These are phyloP conservation scores for Myripristis murdjan DNA, from an alignment of 2,797 vertebrate genomes.

Conservation along the genomic window DNA sequence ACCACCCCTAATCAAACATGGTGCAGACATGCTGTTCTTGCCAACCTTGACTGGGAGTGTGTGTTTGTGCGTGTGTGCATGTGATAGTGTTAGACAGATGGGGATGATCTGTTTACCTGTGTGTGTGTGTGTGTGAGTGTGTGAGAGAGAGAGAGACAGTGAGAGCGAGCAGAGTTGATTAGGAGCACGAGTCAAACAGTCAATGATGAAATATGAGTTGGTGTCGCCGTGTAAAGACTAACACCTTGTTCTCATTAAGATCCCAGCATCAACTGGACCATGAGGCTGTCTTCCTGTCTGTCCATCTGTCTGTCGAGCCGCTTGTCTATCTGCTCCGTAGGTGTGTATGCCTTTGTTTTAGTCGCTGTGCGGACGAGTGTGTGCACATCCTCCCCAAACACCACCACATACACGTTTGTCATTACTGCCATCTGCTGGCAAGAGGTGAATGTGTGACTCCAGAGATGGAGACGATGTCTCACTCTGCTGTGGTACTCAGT, in stretches of 20 bases:
- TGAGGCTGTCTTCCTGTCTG: no score
- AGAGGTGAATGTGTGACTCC: neutral
- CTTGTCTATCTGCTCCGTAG: neutral
- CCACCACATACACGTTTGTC: neutral
- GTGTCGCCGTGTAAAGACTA: slow-evolving; percentile 10
- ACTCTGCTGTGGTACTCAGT: neutral
- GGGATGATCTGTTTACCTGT: slow-evolving; percentile 47
- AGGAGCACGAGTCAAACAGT: slow-evolving; percentile 40
- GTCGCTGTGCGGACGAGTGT: no score
- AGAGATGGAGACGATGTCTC: neutral
- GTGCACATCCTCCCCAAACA: no score
- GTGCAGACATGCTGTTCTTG: slow-evolving; percentile 46
- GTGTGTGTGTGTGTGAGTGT: neutral
- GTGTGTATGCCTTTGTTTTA: neutral
- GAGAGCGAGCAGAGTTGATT: slow-evolving; percentile 22
- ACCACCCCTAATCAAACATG: slow-evolving; percentile 39
- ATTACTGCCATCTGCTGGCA: slow-evolving; percentile 27
- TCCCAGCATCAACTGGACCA: no score
- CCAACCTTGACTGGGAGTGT: slow-evolving; percentile 35
- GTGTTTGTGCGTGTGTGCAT: slow-evolving; percentile 18
- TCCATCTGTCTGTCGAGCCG: no score
- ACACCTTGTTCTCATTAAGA: neutral
- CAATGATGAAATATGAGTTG: slow-evolving; percentile 40
- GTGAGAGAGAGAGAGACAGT: no score
- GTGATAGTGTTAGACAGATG: slow-evolving; percentile 27